Evolutionary conservation across 2,113 vertebrate genomes (phyloP), one percentile per base, ranked within the genome.

Genomic region (human): DNA sequence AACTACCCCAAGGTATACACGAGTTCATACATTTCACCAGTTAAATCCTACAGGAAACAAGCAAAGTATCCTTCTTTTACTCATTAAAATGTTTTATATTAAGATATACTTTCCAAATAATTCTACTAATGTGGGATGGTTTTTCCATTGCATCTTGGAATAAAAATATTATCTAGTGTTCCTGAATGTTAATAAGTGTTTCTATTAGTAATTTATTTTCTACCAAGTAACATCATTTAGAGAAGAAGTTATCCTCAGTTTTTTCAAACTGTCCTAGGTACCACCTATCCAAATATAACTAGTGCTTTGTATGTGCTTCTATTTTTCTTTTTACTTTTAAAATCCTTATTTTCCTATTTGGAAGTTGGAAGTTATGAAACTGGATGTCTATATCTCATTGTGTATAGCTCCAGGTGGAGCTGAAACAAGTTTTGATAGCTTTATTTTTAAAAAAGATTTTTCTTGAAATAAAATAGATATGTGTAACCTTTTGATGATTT

Each of bases 401-500:
- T 84, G 35, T 66, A 50, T 40, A 84, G 66, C 11, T 92, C n/a
- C 23, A 83, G 25, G 10, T 50, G 66, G 57, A 97, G 17, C 43
- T 94, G 83, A 89, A 96, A 73, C 40, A 81, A 64, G 40, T 91
- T 95, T 23, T 81, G 72, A 89, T 35, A 95, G 80, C 72, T 92
- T 59, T 1, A 35, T 88, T 32, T 22, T 27, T 72, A 30, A 68
- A 61, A 85, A 70, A 95, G 9, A 61, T 59, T 96, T 92, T 43
- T 83, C 48, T 84, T 90, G 43, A 11, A 73, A 93, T 96, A 86
- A 96, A 95, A 59, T 90, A 72, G 30, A 20, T 84, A 85, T 16
- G 5, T 90, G 23, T 38, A 73, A n/a, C 5, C 4, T 72, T 80
- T 79, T 64, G 9, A 57, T 64, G 68, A 5, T 75, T 94, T 92